Evolutionary conservation across 1,140 invertebrate genomes (phyloP), one percentile per base, ranked within the genome.

Genomic region (Procambarus virginalis): DNA sequence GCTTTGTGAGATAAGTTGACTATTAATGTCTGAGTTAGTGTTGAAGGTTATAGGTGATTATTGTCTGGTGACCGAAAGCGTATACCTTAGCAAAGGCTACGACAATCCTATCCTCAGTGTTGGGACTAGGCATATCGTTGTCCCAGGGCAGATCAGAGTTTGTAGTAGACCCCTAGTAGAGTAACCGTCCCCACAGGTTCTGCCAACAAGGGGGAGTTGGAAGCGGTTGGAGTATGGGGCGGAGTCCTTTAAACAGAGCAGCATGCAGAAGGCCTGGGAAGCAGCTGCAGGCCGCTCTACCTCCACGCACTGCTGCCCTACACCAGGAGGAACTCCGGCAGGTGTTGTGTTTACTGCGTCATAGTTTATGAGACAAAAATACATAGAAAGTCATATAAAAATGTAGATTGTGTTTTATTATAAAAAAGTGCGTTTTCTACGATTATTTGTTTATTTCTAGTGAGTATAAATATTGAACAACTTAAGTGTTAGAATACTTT

Each of bases 171-270:
- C 14, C 34, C n/a, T n/a, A 14, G 17, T 0, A 34, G 34, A 34
- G 34, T 34, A n/a, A 1, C 34, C 34, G 34, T 14, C 20, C 58
- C 97, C 97, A 97, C 94, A 86, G 84, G 46, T 0, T 46, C 22
- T 3, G n/a, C 5, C 34, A 34, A 51, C 73, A 78, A 64, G 45
- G 73, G 10, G 10, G 70, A 77, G 10, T 0, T 84, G 58, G 75
- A n/a, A 55, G 10, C 45, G 64, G 5, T 12, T 20, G 4, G 75
- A 78, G 17, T 84, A 84, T 20, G 88, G 14, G 60, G 70, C n/a
- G 55, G 34, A 34, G 75, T n/a, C n/a, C 51, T 17, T 84, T 48
- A 70, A 10, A n/a, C n/a, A 22, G 0, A 70, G 2, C 2, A 81
- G 60, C n/a, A n/a, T 75, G 64, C 4, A n/a, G 78, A 20, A 58